These are phyloP conservation scores for Chamaetylas fuelleborni DNA, from an alignment of 2,113 vertebrate species.

Conservation along the genomic window DNA sequence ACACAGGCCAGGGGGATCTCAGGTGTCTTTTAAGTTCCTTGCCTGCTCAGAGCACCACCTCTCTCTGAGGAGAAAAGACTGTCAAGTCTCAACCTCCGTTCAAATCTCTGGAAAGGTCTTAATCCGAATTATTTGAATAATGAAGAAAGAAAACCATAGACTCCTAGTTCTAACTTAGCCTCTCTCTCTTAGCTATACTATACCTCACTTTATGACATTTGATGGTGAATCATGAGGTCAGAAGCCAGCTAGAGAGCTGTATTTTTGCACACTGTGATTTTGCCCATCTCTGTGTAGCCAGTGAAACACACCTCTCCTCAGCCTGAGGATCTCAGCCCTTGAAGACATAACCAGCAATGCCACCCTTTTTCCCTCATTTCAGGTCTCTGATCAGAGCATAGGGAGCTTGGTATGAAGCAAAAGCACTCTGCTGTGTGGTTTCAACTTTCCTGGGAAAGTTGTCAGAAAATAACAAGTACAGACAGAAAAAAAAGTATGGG, in stretches of 20 bases:
- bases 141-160: neutral
- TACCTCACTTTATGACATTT: neutral
- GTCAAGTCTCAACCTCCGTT: neutral
- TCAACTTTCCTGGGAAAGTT: neutral
- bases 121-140: neutral
- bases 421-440: neutral
- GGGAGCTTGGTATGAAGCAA: neutral
- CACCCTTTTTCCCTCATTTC: neutral
- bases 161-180: neutral
- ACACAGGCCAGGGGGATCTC: neutral
- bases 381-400: neutral
- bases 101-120: neutral
- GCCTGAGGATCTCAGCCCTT: neutral
- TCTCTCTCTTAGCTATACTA: neutral
- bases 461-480: neutral
- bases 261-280: accelerated
- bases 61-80: neutral
- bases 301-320: neutral
- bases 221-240: neutral
- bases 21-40: neutral
- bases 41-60: neutral
- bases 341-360: neutral
- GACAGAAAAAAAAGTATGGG: neutral
- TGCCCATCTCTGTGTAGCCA: neutral
- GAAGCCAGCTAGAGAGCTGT: neutral